phyloP scores from a whole-genome alignment of 2,888 invertebrate species.

The Portevinia maculata region DNA sequence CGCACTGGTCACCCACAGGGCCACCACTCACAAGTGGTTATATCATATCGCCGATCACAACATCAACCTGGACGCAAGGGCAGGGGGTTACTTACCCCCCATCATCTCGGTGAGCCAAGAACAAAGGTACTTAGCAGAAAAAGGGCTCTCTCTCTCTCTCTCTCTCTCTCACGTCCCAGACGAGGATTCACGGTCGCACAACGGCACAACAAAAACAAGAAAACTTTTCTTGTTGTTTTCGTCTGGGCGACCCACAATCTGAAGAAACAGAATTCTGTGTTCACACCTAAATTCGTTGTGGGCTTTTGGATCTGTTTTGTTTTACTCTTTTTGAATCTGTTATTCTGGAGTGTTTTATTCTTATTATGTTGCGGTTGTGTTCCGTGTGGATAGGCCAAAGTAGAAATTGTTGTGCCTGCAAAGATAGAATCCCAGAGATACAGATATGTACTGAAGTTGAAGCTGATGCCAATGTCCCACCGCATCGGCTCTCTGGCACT shows the following conservation, averaged over 20 bases:
- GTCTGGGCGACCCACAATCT: slow-evolving; percentile 72
- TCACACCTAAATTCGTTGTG: slow-evolving; percentile 74
- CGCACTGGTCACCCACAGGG: slow-evolving; percentile 72
- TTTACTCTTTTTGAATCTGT: slow-evolving; percentile 31
- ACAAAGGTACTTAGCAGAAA: slow-evolving; percentile 69
- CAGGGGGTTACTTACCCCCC: slow-evolving; percentile 60
- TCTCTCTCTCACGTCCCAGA: slow-evolving; percentile 47
- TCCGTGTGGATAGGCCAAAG: slow-evolving; percentile 41
- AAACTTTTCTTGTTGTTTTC: slow-evolving; percentile 53
- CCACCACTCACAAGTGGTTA: slow-evolving; percentile 73
- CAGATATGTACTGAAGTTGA: slow-evolving; percentile 38
- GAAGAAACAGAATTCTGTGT: slow-evolving; percentile 63
- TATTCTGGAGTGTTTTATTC: slow-evolving; percentile 50
- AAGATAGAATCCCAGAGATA: slow-evolving; percentile 69
- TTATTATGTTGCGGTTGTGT: slow-evolving; percentile 34
- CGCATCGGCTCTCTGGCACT: slow-evolving; percentile 39
- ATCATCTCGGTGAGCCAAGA: slow-evolving; percentile 65
- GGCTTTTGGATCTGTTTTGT: slow-evolving; percentile 52
- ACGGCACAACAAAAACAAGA: slow-evolving; percentile 48
- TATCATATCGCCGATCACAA: slow-evolving; percentile 70
- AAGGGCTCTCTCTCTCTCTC: slow-evolving; percentile 54
- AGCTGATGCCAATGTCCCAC: slow-evolving; percentile 64
- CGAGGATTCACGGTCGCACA: slow-evolving; percentile 23
- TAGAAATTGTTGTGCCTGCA: slow-evolving; percentile 54
- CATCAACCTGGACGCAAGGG: slow-evolving; percentile 43